Base-by-base conservation (phyloP, 2,888 invertebrate genomes). In the Drosophila atripex region DNA sequence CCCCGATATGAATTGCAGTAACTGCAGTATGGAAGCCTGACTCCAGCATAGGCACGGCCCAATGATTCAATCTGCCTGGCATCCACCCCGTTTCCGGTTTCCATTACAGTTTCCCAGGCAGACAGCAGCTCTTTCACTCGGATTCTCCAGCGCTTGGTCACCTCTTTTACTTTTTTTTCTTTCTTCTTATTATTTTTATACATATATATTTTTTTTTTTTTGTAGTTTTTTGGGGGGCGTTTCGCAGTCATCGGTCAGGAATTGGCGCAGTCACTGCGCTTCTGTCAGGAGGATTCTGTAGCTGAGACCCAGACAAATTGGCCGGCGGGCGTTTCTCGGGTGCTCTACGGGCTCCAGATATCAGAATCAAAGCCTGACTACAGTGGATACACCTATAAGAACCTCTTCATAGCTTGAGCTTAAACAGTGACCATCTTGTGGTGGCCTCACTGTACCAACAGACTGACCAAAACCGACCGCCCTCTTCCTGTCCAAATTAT, bases 81-180 rank as follows among this genome's bases (percentile, higher is more conserved):
- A 89, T 89, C 89, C 90, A 87, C 80, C 89, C 86, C 78, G 78
- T 82, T 90, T 89, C 89, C 89, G 90, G 88, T 89, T 79, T 68
- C 66, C 75, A 83, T 88, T 86, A 65, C 83, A 80, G 63, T 66
- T 63, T 73, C 58, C 43, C 57, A 73, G 66, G 55, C 61, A 35
- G 23, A 11, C 12, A n/a, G 2, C 18, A 16, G 18, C 43, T 28
- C 60, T 55, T 60, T 53, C 75, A 47, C 41, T 49, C 57, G 55
- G 61, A 55, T 21, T 32, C 46, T n/a, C 16, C 45, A 51, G 16
- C 12, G 16, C 30, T 28, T 43, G 63, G 66, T 64, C 53, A 66
- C 21, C 64, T 14, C 63, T 66, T 30, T 55, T 45, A 9, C 46
- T 35, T 61, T 38, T 50, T 35, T 30, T 54, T n/a, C n/a, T n/a